Base-by-base conservation (phyloP, 2,113 vertebrate genomes). In the Lathamus discolor region DNA sequence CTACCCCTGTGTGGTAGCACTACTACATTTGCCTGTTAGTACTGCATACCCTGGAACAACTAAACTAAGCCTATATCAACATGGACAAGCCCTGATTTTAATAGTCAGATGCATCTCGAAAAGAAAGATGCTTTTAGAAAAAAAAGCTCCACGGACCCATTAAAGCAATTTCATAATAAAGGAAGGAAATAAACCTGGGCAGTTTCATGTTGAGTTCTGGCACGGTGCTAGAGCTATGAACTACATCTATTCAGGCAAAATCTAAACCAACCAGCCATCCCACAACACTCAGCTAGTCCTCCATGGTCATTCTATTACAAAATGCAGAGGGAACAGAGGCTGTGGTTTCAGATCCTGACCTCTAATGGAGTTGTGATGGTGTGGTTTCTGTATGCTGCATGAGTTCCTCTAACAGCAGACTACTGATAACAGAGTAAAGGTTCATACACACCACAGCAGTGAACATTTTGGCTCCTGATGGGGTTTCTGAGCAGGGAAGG, bases 311-410 rank as follows among this genome's bases (percentile, higher is more conserved):
- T 17, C 33, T 46, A 44, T 33, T 44, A 89, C 43, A 5, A 59
- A 59, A 59, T 35, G 57, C 22, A 35, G 57, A 7, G 29, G 4
- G 16, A 86, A 8, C 0, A 0, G 28, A 83, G 19, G n/a, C 17
- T 81, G 39, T 87, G 64, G 63, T 48, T 88, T 93, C 80, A 83
- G 68, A 74, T 23, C 43, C 48, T 52, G 78, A 33, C 9, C 61
- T 13, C 5, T 46, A 78, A 89, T 17, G 46, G 16, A 52, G 63
- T 62, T 85, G 46, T 37, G 72, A 55, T 49, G 17, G 25, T 35
- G 29, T 25, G 51, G 44, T 74, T 23, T 63, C n/a, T 46, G 22
- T 19, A 83, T 19, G 19, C 54, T 33, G 33, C 20, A 18, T 2
- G 5, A 2, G 3, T n/a, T 72, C 9, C 43, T 63, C 48, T 59